These are phyloP conservation scores for Etheostoma spectabile DNA, from an alignment of 2,113 vertebrate genomes.

Conservation along the genomic window DNA sequence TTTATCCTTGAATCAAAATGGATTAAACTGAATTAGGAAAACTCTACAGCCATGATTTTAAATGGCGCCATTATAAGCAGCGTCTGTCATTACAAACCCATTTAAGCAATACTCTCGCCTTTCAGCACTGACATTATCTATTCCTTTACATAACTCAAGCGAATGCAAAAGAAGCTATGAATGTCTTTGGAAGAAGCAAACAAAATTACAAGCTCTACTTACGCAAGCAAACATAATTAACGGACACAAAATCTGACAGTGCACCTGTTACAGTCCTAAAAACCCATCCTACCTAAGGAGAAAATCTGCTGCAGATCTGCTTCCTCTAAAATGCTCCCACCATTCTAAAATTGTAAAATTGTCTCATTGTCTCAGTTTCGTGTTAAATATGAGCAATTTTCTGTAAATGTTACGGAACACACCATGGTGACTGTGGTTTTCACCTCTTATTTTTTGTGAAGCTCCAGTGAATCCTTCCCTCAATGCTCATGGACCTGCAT, in stretches of 20 bases:
- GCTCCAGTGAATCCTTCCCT: constrained; percentile 40
- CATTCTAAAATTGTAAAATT: constrained; percentile 34
- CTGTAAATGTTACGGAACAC: constrained; percentile 13
- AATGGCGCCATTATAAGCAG: background rate
- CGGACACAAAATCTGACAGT: constrained; percentile 52
- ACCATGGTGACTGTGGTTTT: constrained; percentile 17
- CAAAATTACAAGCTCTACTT: constrained; percentile 69
- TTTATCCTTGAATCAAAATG: background rate
- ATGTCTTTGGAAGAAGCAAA: constrained; percentile 52
- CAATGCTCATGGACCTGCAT: constrained; percentile 51
- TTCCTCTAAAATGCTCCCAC: constrained; percentile 31
- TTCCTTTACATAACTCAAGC: constrained; percentile 28
- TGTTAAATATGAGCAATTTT: constrained; percentile 23
- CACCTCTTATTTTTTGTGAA: constrained; percentile 3
- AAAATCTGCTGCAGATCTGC: constrained; percentile 60
- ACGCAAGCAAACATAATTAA: constrained; percentile 68
- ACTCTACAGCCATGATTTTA: background rate
- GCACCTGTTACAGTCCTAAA: constrained; percentile 70
- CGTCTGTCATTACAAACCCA: background rate
- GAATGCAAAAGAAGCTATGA: constrained; percentile 34
- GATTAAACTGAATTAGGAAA: background rate
- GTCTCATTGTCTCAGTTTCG: constrained; percentile 19
- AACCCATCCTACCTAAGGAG: constrained; percentile 55
- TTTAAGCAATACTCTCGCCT: constrained; percentile 9
- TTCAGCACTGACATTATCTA: constrained; percentile 10